Base-by-base conservation (phyloP, 2,113 vertebrate genomes). In the Acrocephalus arundinaceus region DNA sequence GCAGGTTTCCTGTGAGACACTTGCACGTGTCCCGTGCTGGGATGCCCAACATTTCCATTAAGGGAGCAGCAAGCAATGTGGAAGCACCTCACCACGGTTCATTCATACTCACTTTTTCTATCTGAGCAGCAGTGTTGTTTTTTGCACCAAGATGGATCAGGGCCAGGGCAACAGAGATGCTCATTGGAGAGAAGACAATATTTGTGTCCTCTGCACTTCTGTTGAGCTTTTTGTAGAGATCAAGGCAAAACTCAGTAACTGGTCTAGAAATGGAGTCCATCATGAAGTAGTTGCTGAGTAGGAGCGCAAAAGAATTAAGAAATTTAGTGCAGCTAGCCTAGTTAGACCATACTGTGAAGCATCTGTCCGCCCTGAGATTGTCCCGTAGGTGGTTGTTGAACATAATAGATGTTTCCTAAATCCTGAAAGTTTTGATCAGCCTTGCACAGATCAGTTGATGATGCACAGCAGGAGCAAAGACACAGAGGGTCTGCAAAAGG, bases 221-320 rank as follows among this genome's bases (percentile, higher is more conserved):
- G 72, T 95, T 97, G 54, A 98, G 92, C 41, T 97, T 89, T 70
- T 95, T 93, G 68, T 98, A 98, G 82, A 98, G 92, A 86, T 98
- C 98, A n/a, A 98, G 96, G 92, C 97, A 96, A 95, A 98, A 98
- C 48, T 98, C 96, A 62, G 59, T 96, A 84, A 98, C 89, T 25
- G 97, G 62, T 84, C 81, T 89, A 68, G 97, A 93, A 58, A 98
- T 46, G 17, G 94, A 96, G 6, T 91, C 90, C 97, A 97, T 98
- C 33, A 6, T 76, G 92, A 94, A 96, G 74, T 0, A 1, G 35
- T 24, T 71, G 72, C 35, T 43, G 25, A n/a, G 51, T 84, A 45
- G 65, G 62, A 90, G 25, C 48, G 73, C 52, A 74, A 85, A 90
- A 70, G 13, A 90, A 83, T 46, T 46, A 59, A 75, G 13, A 54